Evolutionary conservation across 2,797 vertebrate species (phyloP).

Genomic region (Karalla daura): DNA sequence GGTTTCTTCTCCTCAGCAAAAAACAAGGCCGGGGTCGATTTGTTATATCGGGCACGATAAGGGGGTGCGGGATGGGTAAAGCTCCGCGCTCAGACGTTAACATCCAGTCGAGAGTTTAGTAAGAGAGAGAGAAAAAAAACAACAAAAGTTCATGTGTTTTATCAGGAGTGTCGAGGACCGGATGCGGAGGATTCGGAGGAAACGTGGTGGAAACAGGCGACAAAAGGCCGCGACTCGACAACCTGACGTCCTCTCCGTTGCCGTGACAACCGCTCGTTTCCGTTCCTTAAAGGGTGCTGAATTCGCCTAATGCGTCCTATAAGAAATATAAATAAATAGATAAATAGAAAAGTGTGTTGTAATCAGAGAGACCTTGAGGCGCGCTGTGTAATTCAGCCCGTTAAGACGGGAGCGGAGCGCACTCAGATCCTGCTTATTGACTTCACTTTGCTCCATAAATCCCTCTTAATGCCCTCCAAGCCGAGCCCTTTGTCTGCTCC

Average conservation of each 20-base stretch:
- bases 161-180: slow-evolving; percentile 9
- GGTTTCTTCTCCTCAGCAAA: slow-evolving; percentile 29
- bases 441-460: slow-evolving; percentile 10
- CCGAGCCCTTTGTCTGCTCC: neutral
- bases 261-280: too few relatives aligned
- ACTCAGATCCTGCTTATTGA: neutral
- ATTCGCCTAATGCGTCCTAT: too few relatives aligned
- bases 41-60: too few relatives aligned
- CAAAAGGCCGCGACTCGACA: slow-evolving; percentile 1
- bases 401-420: neutral
- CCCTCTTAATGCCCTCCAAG: slow-evolving; percentile 2
- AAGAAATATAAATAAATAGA: too few relatives aligned
- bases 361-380: neutral
- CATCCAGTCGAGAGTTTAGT: neutral
- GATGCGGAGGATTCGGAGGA: neutral
- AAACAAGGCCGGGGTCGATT: slow-evolving; percentile 39
- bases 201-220: neutral
- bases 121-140: too few relatives aligned
- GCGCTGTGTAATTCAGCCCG: neutral
- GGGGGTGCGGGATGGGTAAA: neutral
- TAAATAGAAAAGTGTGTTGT: too few relatives aligned
- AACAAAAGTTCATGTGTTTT: slow-evolving; percentile 15
- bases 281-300: too few relatives aligned
- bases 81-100: neutral
- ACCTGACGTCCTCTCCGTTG: neutral